Evolutionary conservation across 2,888 invertebrate genomes (phyloP).

Genomic region (Nephrotoma appendiculata): DNA sequence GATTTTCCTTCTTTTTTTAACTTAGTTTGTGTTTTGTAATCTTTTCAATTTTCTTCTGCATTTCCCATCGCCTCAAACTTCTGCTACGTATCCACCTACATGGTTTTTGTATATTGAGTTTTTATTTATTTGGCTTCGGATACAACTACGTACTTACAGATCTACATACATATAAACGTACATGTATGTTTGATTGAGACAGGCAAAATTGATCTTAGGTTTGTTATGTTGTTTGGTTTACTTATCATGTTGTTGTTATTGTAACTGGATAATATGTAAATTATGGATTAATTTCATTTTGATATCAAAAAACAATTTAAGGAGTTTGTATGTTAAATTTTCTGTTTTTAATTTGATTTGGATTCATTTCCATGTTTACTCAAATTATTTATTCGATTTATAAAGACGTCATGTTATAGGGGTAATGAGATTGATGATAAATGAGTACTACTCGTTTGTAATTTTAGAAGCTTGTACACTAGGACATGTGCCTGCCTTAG

Average conservation of each 20-base stretch:
- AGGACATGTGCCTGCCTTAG: too few species aligned
- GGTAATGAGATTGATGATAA: neutral
- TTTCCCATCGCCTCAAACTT: neutral
- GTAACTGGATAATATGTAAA: neutral
- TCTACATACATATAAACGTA: neutral
- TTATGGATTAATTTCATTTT: neutral
- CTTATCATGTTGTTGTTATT: neutral
- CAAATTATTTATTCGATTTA: neutral
- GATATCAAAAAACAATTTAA: neutral
- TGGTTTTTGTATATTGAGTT: neutral
- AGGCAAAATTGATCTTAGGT: neutral
- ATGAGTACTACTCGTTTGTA: neutral
- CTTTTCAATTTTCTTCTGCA: neutral
- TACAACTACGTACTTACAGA: neutral
- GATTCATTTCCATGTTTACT: neutral
- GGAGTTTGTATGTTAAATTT: neutral
- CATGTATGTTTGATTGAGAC: neutral
- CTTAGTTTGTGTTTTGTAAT: neutral
- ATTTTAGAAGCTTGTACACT: too few species aligned
- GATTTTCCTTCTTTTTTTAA: neutral
- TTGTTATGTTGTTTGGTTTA: neutral
- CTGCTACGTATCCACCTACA: neutral
- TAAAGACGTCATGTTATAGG: neutral
- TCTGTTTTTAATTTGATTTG: neutral
- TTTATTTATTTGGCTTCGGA: neutral